A percentile compares a stretch with the other conserved stretches of the same genome.
Conservation (phyloP, 2,113 vertebrate species). For the Hemiscyllium ocellatum region DNA sequence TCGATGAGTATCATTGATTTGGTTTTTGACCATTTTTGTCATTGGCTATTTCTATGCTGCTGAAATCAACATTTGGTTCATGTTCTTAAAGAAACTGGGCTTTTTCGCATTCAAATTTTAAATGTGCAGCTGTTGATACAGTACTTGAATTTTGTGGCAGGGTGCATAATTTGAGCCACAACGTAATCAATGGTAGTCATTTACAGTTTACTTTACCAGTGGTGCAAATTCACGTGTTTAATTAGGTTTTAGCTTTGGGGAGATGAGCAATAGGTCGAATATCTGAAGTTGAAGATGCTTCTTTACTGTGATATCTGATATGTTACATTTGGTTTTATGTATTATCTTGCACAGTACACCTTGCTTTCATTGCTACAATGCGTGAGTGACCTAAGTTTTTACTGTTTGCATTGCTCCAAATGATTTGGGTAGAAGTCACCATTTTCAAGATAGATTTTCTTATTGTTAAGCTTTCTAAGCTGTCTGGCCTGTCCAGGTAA, state of each 20-base stretch:
- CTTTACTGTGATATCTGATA: neutral
- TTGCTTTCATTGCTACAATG: neutral
- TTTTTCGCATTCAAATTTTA: neutral
- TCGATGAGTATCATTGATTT: neutral
- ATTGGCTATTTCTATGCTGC: neutral
- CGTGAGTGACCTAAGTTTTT: neutral
- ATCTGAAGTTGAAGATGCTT: neutral
- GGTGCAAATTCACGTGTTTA: neutral
- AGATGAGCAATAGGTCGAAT: too few species aligned
- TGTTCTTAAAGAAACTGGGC: neutral
- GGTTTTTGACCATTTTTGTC: neutral
- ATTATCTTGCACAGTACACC: neutral
- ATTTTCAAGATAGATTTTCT: neutral
- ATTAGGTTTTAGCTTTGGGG: neutral
- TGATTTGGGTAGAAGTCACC: neutral
- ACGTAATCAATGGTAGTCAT: neutral
- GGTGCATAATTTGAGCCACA: neutral
- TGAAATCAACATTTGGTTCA: neutral
- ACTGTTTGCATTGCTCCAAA: neutral
- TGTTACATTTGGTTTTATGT: neutral
- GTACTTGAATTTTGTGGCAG: neutral
- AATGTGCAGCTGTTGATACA: neutral
- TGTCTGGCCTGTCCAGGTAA: neutral
- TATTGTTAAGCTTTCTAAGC: neutral
- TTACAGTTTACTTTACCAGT: neutral